Conservation (phyloP, 2,113 vertebrate species). For the Vulpes vulpes region DNA sequence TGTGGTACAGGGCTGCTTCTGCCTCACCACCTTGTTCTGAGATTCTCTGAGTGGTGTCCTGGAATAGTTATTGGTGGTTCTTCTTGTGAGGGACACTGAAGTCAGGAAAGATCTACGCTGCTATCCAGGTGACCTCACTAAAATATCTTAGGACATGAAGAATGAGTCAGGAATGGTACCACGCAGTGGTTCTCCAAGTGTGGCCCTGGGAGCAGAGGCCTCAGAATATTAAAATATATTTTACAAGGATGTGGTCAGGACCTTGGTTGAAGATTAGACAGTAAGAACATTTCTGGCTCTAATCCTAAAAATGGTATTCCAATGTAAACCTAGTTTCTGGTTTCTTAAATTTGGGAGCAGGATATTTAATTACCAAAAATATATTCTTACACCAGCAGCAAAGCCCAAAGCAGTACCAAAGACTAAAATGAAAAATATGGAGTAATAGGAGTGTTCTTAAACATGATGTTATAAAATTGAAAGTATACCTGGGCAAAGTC, state of each 20-base stretch:
- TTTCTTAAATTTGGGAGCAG: background rate
- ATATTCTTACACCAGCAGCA: background rate
- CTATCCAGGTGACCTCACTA: background rate
- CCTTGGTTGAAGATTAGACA: slow-evolving; percentile 29
- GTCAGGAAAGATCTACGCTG: background rate
- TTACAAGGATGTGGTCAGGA: background rate
- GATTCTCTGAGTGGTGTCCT: background rate
- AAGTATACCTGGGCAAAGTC: background rate
- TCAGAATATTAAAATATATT: background rate
- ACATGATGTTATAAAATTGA: background rate
- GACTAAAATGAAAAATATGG: background rate
- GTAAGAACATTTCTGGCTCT: background rate
- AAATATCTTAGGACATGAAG: background rate
- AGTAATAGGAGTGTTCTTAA: background rate
- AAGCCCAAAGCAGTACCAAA: background rate
- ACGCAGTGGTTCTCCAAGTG: background rate
- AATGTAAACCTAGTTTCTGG: background rate
- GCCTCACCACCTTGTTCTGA: background rate
- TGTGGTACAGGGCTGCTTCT: too few relatives aligned
- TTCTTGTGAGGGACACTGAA: background rate
- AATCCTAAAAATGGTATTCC: slow-evolving; percentile 13
- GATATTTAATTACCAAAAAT: background rate
- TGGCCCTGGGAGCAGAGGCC: background rate
- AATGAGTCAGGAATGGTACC: background rate
- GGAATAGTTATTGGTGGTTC: background rate